Evolutionary conservation across 1,140 invertebrate species (phyloP).

Genomic region (Drosophila bocqueti): DNA sequence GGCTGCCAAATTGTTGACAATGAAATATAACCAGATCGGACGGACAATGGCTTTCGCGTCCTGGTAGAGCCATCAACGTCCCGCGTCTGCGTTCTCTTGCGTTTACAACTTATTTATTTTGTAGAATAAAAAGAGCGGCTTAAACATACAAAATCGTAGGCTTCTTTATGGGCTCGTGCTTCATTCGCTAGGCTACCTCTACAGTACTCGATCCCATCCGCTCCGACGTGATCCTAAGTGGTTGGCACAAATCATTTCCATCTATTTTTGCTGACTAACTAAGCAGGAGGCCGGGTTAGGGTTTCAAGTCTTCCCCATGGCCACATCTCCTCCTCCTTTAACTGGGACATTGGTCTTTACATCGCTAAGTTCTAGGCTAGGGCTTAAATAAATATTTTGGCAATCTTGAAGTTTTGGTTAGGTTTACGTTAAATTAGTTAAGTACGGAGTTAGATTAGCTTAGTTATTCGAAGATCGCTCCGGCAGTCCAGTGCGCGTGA

Average conservation of each 20-base stretch:
- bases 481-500: conserved; percentile 82
- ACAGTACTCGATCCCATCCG: conserved; percentile 25
- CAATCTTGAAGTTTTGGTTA: conserved; percentile 62
- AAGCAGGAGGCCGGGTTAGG: conserved; percentile 31
- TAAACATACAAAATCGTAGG: conserved; percentile 76
- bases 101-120: conserved; percentile 81
- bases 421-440: conserved; percentile 34
- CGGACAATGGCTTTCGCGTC: conserved; percentile 4
- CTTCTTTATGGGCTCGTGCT: conserved; percentile 49
- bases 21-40: conserved; percentile 78
- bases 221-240: conserved; percentile 33
- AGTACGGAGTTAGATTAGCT: conserved; percentile 27
- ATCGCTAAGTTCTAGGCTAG: conserved; percentile 36
- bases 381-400: conserved; percentile 64
- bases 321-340: conserved; percentile 9
- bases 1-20: conserved; percentile 85
- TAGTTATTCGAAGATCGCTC: conserved; percentile 84
- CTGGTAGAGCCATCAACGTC: conserved; percentile 73
- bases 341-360: conserved; percentile 49
- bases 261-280: conserved; percentile 67
- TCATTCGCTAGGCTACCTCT: conserved; percentile 59
- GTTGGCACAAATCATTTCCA: conserved; percentile 69
- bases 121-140: conserved; percentile 52
- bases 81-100: conserved; percentile 30
- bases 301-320: conserved; percentile 1